These are phyloP conservation scores for Salminus brasiliensis DNA, from an alignment of 2,113 vertebrate genomes.

Conservation along the genomic window DNA sequence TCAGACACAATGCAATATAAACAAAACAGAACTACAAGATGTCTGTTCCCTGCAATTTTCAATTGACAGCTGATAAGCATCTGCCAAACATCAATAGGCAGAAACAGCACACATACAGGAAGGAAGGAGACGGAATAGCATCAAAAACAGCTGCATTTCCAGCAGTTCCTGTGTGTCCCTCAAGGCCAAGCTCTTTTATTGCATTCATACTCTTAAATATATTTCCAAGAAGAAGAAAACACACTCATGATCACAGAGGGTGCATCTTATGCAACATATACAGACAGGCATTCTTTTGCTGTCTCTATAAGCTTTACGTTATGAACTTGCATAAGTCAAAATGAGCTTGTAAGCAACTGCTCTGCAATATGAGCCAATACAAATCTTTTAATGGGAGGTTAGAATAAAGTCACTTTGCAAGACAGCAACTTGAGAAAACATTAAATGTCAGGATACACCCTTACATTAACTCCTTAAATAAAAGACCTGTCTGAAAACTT, in stretches of 20 bases:
- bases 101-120: neutral
- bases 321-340: neutral
- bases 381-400: neutral
- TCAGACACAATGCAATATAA: slow-evolving; percentile 13
- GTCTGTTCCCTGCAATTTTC: slow-evolving; percentile 4
- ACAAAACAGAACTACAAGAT: neutral
- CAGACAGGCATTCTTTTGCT: neutral
- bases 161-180: neutral
- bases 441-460: neutral
- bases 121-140: neutral
- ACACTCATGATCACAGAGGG: neutral
- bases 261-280: neutral
- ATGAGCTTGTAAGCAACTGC: neutral
- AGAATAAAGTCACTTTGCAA: neutral
- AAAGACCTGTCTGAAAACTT: too few species aligned
- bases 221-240: neutral
- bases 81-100: neutral
- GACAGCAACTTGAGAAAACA: neutral
- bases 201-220: neutral
- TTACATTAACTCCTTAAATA: neutral
- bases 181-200: slow-evolving; percentile 7
- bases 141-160: neutral
- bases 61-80: neutral
- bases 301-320: neutral
- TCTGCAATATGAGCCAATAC: neutral